Conservation (phyloP, 2,113 vertebrate species). For the Chinchilla lanigera region DNA sequence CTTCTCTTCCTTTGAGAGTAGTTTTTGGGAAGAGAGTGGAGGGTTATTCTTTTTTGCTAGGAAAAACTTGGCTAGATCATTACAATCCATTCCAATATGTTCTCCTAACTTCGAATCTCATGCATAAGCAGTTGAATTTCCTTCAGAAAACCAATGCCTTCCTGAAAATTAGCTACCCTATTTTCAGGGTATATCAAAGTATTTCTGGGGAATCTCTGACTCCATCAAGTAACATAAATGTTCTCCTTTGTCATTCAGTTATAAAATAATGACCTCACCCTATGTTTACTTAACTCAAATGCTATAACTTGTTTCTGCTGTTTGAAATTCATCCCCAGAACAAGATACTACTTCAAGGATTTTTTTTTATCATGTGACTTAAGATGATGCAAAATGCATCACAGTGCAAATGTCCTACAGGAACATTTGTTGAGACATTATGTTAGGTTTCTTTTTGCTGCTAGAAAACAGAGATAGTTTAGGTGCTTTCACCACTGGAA, state of each 20-base stretch:
- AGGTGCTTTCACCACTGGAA: not conserved
- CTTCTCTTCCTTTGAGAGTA: not conserved
- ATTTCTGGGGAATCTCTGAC: not conserved
- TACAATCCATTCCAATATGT: not conserved
- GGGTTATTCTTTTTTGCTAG: not conserved
- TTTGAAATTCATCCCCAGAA: not conserved
- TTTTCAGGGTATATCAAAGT: not conserved
- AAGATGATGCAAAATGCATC: not conserved
- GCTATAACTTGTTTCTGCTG: not conserved
- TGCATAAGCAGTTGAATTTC: not conserved
- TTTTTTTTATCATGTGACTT: not conserved
- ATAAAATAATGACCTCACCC: not conserved
- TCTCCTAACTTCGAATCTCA: not conserved
- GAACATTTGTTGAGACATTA: not conserved
- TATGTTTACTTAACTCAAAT: not conserved
- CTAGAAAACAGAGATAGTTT: constrained; percentile 3
- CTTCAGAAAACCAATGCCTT: not conserved
- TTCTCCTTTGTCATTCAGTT: not conserved
- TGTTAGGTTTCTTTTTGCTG: not conserved
- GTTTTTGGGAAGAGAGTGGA: too few species aligned
- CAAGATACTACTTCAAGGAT: not conserved
- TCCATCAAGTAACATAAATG: not conserved
- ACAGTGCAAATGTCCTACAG: not conserved
- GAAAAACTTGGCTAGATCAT: not conserved
- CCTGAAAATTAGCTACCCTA: not conserved